Evolutionary conservation across 2,888 invertebrate species (phyloP), one percentile per base, ranked within the genome.

Genomic region (Tenthredo mesomela): DNA sequence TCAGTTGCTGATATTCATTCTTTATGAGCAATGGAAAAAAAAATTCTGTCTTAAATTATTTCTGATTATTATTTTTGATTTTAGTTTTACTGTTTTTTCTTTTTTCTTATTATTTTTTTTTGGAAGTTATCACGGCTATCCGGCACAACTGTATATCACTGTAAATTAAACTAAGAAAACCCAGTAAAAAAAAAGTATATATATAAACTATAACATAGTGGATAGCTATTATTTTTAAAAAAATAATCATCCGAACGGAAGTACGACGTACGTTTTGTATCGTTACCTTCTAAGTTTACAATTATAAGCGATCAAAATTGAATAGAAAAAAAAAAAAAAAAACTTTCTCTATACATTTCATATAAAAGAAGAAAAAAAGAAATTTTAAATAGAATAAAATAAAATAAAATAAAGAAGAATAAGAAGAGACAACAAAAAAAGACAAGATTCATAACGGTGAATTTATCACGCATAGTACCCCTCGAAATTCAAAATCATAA

Each of bases 261-360:
- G 77, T 47, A 54, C 33, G 77, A 80, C 61, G 80, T 80, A 65
- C 80, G 80, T 58, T 80, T 65, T 77, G 77, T 77, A 77, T 50
- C 77, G 77, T 54, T 77, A 77, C 33, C 29, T 77, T 50, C 25
- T 77, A 50, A 54, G 54, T 77, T 18, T 54, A 77, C 47, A 50
- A 54, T 54, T 50, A 50, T 77, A 50, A 54, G 54, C 33, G n/a
- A 77, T 54, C 77, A 77, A 77, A 77, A 77, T 77, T 77, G 54
- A 54, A 54, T 54, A 29, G 7, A 37, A 37, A 7, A 37, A 43
- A 47, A 75, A 9, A 43, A 37, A 73, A 7, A 37, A 12, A 75
- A 61, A 61, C 25, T 61, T 77, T 75, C 75, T 47, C 47, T 37
- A 71, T 47, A 47, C 75, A 50, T 75, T 75, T 75, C 75, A 43